A percentile compares a stretch with the other conserved stretches of the same genome.
Evolutionary conservation across 2,888 invertebrate genomes (phyloP).

Genomic region (Napeogenes inachia): DNA sequence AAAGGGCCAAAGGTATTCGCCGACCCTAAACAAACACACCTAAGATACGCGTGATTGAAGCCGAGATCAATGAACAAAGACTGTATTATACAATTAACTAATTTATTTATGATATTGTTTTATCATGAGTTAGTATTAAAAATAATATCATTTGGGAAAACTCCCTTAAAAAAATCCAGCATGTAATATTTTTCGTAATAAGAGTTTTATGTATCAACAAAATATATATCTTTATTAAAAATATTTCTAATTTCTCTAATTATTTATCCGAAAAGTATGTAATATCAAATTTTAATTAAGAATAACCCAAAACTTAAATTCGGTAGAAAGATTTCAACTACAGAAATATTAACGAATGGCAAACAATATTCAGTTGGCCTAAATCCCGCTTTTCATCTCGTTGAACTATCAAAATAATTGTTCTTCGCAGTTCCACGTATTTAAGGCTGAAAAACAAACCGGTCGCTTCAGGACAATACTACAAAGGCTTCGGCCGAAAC

Average conservation of each 20-base stretch:
- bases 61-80: conserved; percentile 9
- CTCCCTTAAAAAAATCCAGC: no score
- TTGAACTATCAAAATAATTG: conserved; percentile 21
- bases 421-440: conserved; percentile 16
- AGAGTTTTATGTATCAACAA: no score
- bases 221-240: no score
- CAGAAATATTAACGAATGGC: conserved; percentile 16
- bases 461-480: conserved; percentile 15
- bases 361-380: conserved; percentile 19
- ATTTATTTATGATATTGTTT: conserved; percentile 2
- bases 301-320: conserved; percentile 3
- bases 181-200: no score
- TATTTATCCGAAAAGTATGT: conserved; percentile 10
- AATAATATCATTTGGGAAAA: no score
- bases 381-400: conserved; percentile 19
- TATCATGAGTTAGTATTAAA: not conserved
- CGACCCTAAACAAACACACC: conserved; percentile 30
- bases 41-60: conserved; percentile 17
- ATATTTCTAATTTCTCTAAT: not conserved
- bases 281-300: no score
- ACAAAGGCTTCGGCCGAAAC: conserved; percentile 22
- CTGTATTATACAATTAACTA: conserved; percentile 3
- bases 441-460: conserved; percentile 5
- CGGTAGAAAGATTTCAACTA: conserved; percentile 11
- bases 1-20: conserved; percentile 24